Evolutionary conservation across 1,140 invertebrate species (phyloP), one percentile per base, ranked within the genome.

Genomic region (Cydia amplana): DNA sequence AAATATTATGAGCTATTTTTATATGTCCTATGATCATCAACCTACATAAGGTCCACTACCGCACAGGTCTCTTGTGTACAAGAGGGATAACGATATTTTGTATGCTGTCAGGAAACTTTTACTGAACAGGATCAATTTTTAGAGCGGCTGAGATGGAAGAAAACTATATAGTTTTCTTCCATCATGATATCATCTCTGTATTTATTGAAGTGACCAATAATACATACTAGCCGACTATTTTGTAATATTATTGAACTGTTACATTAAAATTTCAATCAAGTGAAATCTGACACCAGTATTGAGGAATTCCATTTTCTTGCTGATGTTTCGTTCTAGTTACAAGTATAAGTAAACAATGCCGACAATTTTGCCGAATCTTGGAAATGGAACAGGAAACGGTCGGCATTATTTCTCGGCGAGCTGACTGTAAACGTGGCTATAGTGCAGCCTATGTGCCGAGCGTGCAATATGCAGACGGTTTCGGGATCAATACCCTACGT

Each of bases 401-500:
- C 20, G 12, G 20, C 18, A 23, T 23, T 60, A 60, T n/a, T n/a
- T n/a, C 20, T 60, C 9, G 60, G 20, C 60, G 16, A 64, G 6
- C 16, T 18, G 49, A 51, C 25, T 64, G 60, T 25, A 64, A 23
- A 64, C n/a, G 23, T 32, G 32, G 65, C 28, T 36, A 70, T 1
- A 16, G 28, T 40, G 64, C 16, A 32, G 64, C 64, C 28, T 23
- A 32, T 18, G 32, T 36, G n/a, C 16, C 28, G n/a, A 18, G 65
- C 65, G 65, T 36, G 32, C 65, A 70, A 36, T 70, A 70, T 67
- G 64, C 25, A 36, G 65, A 40, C 65, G n/a, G 28, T 40, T 70
- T 70, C 9, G 65, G 65, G 65, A 70, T 70, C 65, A 70, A 70
- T 70, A 70, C 65, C 25, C 65, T 18, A 36, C 65, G 64, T 16